phyloP scores from a whole-genome alignment of 2,797 vertebrate species.

The Ctenopoma kingsleyae region DNA sequence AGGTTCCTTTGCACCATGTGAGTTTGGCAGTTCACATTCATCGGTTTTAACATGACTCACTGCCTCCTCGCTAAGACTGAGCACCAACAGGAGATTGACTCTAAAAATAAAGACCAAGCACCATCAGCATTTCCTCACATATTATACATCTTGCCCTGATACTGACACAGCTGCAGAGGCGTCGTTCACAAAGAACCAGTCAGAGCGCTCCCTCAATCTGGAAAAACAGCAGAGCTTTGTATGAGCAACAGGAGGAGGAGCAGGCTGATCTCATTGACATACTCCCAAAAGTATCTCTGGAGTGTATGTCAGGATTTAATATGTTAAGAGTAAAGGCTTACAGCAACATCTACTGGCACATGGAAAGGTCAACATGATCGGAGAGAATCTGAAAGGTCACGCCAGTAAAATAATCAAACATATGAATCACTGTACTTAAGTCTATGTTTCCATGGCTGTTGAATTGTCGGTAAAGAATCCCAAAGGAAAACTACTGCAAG shows the following conservation, averaged over 20 bases:
- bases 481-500: slow-evolving; percentile 36
- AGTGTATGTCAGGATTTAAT: slow-evolving; percentile 40
- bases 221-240: slow-evolving; percentile 13
- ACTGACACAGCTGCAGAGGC: slow-evolving; percentile 49
- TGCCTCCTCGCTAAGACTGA: slow-evolving; percentile 71
- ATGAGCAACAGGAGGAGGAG: slow-evolving; percentile 16
- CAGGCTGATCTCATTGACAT: slow-evolving; percentile 23
- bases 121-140: slow-evolving; percentile 75
- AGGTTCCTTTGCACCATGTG: slow-evolving; percentile 41
- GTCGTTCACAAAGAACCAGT: slow-evolving; percentile 50
- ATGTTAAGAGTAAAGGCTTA: slow-evolving; percentile 47
- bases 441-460: slow-evolving; percentile 47
- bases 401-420: slow-evolving; percentile 61
- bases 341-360: slow-evolving; percentile 56
- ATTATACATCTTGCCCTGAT: slow-evolving; percentile 59
- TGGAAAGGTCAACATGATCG: slow-evolving; percentile 72
- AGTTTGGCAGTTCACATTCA: slow-evolving; percentile 70
- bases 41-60: slow-evolving; percentile 77
- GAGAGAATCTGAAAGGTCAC: slow-evolving; percentile 71
- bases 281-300: slow-evolving; percentile 25
- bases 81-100: slow-evolving; percentile 76
- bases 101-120: slow-evolving; percentile 82
- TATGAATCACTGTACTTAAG: slow-evolving; percentile 53
- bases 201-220: slow-evolving; percentile 39
- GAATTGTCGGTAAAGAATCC: slow-evolving; percentile 31